Evolutionary conservation across 2,113 vertebrate species (phyloP), one percentile per base, ranked within the genome.

Genomic region (Castor canadensis): DNA sequence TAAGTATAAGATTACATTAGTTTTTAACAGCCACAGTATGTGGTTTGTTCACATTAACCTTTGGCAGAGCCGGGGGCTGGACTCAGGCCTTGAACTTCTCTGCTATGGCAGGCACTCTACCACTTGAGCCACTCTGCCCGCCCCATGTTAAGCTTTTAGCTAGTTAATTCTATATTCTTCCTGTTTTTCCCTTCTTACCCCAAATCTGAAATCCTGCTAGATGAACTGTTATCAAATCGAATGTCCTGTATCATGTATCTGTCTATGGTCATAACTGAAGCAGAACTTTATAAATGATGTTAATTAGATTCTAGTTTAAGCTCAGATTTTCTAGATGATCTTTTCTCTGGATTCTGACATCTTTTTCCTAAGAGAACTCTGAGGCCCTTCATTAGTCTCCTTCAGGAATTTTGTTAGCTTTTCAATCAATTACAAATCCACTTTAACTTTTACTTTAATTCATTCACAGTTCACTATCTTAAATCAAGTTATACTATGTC

Each of bases 271-370:
- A 87, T 60, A 32, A 24, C 81, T 92, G 92, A 96, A 72, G 35
- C 6, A 91, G 24, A 91, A 95, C 24, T 93, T 54, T 66, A 0
- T 28, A 89, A 93, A n/a, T n/a, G n/a, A n/a, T n/a, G n/a, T n/a
- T n/a, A n/a, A n/a, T n/a, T n/a, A n/a, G n/a, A 87, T 92, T 89
- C 64, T 91, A 13, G 93, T 95, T 93, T 62, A 43, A 95, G 43
- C 43, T 95, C 56, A 80, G 58, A 17, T 85, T 40, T 77, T 79
- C 54, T 5, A 93, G 26, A 77, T 67, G n/a, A n/a, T 91, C 56
- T 81, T 84, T 96, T 90, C 47, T 83, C 80, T 86, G 73, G 58
- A 93, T 77, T 52, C 56, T 93, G 26, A 49, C 32, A 93, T 62
- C n/a, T 43, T 93, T 58, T 93, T 56, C 62, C 80, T 73, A 92